Evolutionary conservation across 2,113 vertebrate species (phyloP), one percentile per base, ranked within the genome.

Genomic region (Chinchilla lanigera): DNA sequence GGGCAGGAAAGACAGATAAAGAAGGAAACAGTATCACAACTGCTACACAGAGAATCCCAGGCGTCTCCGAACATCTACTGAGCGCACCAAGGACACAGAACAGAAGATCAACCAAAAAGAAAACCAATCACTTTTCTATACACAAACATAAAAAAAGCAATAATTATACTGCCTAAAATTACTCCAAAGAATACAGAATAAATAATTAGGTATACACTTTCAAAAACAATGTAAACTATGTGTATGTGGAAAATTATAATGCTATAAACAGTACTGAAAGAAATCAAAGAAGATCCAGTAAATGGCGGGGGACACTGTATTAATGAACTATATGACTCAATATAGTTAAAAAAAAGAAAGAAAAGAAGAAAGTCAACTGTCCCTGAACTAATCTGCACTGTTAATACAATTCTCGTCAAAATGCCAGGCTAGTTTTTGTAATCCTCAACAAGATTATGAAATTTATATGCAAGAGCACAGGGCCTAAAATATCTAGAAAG

Each of bases 371-470:
- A 71, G 22, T 9, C 80, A 83, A 22, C 47, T 80, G 54, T 86
- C 50, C 65, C n/a, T n/a, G 84, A 22, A 28, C 73, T 86, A 19
- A 95, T 90, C 88, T 75, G 83, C 1, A 67, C 28, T 28, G 26
- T 19, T 77, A 63, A 84, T 30, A 30, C 33, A 93, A 84, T 81
- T 60, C 52, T 58, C 54, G 71, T 61, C 86, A 95, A 96, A 87
- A 63, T n/a, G 50, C 14, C 24, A 85, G 35, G 22, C 12, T 77
- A 56, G 26, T 24, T 63, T 88, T 24, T 20, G 17, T 24, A 88
- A 41, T 50, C 58, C 85, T 81, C 82, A 77, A 86, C 28, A 17
- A 94, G 61, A 94, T 38, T 75, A 33, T 78, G 81, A 95, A 89
- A 56, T 65, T 47, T 92, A 61, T 41, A 81, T 5, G 44, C 38